Evolutionary conservation across 2,888 invertebrate genomes (phyloP), one percentile per base, ranked within the genome.

Genomic region (Elaeidobius kamerunicus): DNA sequence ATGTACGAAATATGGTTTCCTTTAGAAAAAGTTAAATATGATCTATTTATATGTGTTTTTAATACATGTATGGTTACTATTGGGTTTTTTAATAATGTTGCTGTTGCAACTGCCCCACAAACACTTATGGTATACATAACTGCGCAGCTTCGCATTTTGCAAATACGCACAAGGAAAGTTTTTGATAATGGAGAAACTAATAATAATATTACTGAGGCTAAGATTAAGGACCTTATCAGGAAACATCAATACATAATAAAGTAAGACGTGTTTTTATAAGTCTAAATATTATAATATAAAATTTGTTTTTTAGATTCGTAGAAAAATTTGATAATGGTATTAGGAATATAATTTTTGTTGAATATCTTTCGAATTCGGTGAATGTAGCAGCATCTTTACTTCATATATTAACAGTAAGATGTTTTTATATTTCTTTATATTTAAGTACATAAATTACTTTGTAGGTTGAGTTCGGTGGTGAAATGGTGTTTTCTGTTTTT

Each of bases 251-350:
- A 39, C 12, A 12, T 47, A 12, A 47, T 47, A n/a, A n/a, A 32
- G 47, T 40, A 32, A 47, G 47, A n/a, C n/a, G n/a, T n/a, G n/a
- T n/a, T n/a, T n/a, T n/a, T n/a, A n/a, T n/a, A n/a, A n/a, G n/a
- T n/a, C n/a, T n/a, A n/a, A n/a, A n/a, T n/a, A n/a, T n/a, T n/a
- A n/a, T n/a, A n/a, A n/a, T n/a, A n/a, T n/a, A n/a, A n/a, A n/a
- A n/a, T n/a, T n/a, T n/a, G n/a, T n/a, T n/a, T 40, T 48, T 49
- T n/a, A 49, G 49, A n/a, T 49, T 49, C 23, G 11, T 40, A 9
- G 11, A 18, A 28, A 15, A 18, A 9, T 39, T 47, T 12, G 40
- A 47, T 40, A n/a, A 32, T 40, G 23, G 30, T 3, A 39, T 47
- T 2, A 47, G 40, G 20, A 40, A 39, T 35, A 23, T 47, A 3